Percentiles rank a stretch among this genome's conserved stretches.
Conservation (phyloP, 2,888 invertebrate genomes). For the Elegia similella region DNA sequence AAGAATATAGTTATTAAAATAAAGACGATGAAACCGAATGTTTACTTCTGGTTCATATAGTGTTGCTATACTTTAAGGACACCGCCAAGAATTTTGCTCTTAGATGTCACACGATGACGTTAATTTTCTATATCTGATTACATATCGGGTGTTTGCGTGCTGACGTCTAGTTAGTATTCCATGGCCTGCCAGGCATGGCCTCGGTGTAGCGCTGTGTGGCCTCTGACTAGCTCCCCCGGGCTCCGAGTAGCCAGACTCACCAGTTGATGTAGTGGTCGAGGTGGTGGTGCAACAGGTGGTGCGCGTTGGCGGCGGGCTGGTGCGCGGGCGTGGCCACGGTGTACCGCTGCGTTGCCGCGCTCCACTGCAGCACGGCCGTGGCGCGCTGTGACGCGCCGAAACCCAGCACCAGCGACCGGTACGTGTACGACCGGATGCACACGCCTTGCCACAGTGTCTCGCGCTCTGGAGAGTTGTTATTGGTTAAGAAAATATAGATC, state of each 20-base stretch:
- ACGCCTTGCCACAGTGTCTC: conserved; percentile 76
- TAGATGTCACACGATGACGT: too few relatives aligned
- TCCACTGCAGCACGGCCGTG: conserved; percentile 92
- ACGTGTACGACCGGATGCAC: conserved; percentile 94
- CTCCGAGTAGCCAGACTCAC: conserved; percentile 57
- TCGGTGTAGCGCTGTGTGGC: not conserved
- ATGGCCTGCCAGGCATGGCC: not conserved
- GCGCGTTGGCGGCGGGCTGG: conserved; percentile 92
- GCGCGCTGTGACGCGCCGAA: conserved; percentile 94
- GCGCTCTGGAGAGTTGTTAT: conserved; percentile 78
- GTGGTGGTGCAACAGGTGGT: conserved; percentile 93
- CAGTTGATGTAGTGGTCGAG: conserved; percentile 94
- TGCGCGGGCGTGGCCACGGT: conserved; percentile 89
- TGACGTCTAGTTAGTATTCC: not conserved
- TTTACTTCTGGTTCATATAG: too few relatives aligned
- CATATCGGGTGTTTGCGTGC: too few relatives aligned
- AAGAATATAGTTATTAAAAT: too few relatives aligned
- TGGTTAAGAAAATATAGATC: not conserved
- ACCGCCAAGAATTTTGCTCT: too few relatives aligned
- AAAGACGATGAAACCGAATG: too few relatives aligned
- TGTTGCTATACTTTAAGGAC: too few relatives aligned
- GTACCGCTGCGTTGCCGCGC: conserved; percentile 87
- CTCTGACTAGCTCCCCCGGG: not conserved
- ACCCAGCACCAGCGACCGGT: conserved; percentile 93
- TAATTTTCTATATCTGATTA: too few relatives aligned